Percentiles rank a stretch among this genome's conserved stretches.
Conservation (phyloP, 2,888 invertebrate species). For the Diogma glabrata region DNA sequence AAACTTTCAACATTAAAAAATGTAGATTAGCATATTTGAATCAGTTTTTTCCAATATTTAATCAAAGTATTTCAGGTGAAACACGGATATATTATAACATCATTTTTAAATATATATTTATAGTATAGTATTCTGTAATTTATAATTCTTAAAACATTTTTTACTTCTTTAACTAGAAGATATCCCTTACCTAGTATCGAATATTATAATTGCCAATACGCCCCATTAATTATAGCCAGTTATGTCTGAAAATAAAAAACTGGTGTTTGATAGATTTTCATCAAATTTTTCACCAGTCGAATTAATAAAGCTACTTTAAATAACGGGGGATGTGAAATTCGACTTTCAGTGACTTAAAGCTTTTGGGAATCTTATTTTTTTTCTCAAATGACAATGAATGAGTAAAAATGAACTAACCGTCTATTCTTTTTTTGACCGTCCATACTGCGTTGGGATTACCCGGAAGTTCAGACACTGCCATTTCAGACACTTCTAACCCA, state of each 20-base stretch:
- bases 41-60: constrained; percentile 31
- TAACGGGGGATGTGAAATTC: constrained; percentile 2
- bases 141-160: no score
- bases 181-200: constrained; percentile 18
- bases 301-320: constrained; percentile 36
- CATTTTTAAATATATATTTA: constrained; percentile 1
- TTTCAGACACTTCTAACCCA: constrained; percentile 96
- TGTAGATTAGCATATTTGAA: neutral
- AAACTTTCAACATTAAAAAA: constrained; percentile 1
- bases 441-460: constrained; percentile 99
- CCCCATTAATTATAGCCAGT: constrained; percentile 22
- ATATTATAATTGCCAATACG: constrained; percentile 18
- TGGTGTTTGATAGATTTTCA: constrained; percentile 69
- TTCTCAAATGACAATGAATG: neutral
- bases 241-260: constrained; percentile 77
- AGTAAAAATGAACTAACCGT: constrained; percentile 59
- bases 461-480: constrained; percentile 99
- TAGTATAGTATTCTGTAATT: no score
- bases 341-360: no score
- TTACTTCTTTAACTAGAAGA: neutral
- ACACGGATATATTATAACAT: constrained; percentile 36
- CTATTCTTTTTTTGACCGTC: constrained; percentile 93
- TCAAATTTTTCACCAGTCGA: constrained; percentile 26
- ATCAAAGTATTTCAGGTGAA: constrained; percentile 49
- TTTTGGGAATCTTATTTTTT: constrained; percentile 1